These are phyloP conservation scores for Lasioglossum pauxillum DNA, from an alignment of 2,888 invertebrate genomes.

Conservation along the genomic window DNA sequence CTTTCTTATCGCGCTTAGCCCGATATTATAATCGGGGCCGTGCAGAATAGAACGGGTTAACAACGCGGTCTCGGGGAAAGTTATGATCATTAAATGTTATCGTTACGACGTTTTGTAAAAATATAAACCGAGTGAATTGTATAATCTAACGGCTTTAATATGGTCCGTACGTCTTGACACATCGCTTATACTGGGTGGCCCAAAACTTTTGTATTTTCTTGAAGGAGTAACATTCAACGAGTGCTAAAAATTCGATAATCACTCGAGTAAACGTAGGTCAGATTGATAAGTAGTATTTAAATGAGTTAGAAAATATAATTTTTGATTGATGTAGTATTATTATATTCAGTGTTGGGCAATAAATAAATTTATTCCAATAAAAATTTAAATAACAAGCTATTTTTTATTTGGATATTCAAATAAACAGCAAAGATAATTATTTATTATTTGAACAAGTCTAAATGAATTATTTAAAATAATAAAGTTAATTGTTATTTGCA, in stretches of 20 bases:
- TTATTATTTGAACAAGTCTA: too few relatives aligned
- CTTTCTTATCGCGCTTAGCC: constrained; percentile 22
- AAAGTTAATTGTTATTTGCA: too few relatives aligned
- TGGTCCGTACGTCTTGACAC: too few relatives aligned
- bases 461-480: too few relatives aligned
- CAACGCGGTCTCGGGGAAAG: neutral
- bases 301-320: neutral
- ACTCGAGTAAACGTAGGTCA: too few relatives aligned
- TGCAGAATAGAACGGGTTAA: constrained; percentile 1
- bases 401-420: too few relatives aligned
- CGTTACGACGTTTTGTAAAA: neutral
- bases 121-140: neutral
- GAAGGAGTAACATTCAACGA: too few relatives aligned
- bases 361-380: too few relatives aligned
- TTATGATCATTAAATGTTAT: constrained; percentile 16
- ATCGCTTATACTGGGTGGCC: too few relatives aligned
- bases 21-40: constrained; percentile 25
- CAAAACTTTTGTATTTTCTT: neutral
- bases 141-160: neutral
- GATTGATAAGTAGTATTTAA: neutral
- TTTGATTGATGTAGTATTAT: neutral
- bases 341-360: neutral
- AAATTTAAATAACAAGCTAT: too few relatives aligned
- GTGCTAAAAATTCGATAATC: too few relatives aligned
- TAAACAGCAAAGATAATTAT: too few relatives aligned